Percentiles rank a stretch among this genome's conserved stretches.
Conservation (phyloP, 53 echinoderm and acorn worm species). For the Arbacia lixula region DNA sequence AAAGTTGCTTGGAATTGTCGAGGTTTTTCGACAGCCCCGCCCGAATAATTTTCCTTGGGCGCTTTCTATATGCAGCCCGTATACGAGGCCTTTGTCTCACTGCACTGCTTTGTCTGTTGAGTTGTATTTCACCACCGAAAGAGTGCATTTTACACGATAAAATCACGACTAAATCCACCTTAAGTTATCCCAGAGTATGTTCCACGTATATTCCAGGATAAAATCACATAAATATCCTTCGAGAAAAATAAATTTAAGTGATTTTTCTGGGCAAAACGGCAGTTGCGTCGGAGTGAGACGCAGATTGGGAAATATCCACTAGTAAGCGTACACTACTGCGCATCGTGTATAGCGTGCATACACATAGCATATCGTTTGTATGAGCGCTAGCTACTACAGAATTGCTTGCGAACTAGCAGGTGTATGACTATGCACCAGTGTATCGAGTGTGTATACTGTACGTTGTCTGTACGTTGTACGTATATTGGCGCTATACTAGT, state of each 20-base stretch:
- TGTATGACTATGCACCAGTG: background rate
- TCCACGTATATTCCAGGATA: constrained; percentile 63
- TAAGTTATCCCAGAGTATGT: constrained; percentile 61
- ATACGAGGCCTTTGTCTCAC: constrained; percentile 40
- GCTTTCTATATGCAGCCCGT: constrained; percentile 12
- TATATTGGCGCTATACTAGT: constrained; percentile 3
- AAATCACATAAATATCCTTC: constrained; percentile 54
- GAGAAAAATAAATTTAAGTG: constrained; percentile 49
- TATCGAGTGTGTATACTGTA: background rate
- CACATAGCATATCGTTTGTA: background rate
- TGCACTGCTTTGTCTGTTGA: constrained; percentile 33
- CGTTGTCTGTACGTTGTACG: background rate
- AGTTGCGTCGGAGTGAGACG: constrained; percentile 14
- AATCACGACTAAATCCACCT: constrained; percentile 54
- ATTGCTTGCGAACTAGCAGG: background rate
- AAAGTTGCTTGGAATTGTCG: constrained; percentile 14
- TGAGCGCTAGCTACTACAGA: background rate
- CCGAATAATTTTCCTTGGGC: constrained; percentile 46
- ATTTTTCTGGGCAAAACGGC: constrained; percentile 29
- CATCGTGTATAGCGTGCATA: background rate
- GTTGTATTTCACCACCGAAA: constrained; percentile 51
- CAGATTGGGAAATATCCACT: constrained; percentile 47
- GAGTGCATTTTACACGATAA: constrained; percentile 37
- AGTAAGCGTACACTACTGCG: constrained; percentile 20
- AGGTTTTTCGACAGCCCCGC: constrained; percentile 32